Evolutionary conservation across 2,113 vertebrate species (phyloP).

Genomic region (Calypte anna): DNA sequence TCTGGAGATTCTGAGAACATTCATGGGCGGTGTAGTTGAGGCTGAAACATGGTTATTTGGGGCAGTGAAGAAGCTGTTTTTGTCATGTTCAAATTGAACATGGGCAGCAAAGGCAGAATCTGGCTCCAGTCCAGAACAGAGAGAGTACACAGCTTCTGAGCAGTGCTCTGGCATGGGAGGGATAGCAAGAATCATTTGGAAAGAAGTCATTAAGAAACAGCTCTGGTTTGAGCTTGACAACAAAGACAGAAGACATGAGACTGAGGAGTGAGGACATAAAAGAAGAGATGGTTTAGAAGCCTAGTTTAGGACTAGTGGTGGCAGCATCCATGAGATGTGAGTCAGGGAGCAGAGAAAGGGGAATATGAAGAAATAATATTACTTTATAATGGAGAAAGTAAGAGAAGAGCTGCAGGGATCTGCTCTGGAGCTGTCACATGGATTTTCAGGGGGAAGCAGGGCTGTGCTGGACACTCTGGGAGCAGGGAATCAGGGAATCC

Average conservation of each 20-base stretch:
- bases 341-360: not conserved
- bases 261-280: not conserved
- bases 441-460: not conserved
- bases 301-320: not conserved
- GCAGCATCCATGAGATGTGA: not conserved
- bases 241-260: not conserved
- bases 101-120: not conserved
- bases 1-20: not conserved
- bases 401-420: not conserved
- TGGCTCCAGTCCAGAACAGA: not conserved
- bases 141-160: not conserved
- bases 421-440: not conserved
- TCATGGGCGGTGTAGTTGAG: not conserved
- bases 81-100: not conserved
- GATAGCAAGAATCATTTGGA: not conserved
- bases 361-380: not conserved
- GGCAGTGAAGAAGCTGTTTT: not conserved
- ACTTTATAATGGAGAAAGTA: not conserved
- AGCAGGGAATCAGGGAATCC: not conserved
- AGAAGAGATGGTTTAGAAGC: not conserved
- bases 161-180: not conserved
- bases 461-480: not conserved
- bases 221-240: not conserved
- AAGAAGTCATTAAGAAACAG: not conserved
- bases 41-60: not conserved